Evolutionary conservation across 1,140 invertebrate species (phyloP), one percentile per base, ranked within the genome.

Genomic region (Colletes gigas): DNA sequence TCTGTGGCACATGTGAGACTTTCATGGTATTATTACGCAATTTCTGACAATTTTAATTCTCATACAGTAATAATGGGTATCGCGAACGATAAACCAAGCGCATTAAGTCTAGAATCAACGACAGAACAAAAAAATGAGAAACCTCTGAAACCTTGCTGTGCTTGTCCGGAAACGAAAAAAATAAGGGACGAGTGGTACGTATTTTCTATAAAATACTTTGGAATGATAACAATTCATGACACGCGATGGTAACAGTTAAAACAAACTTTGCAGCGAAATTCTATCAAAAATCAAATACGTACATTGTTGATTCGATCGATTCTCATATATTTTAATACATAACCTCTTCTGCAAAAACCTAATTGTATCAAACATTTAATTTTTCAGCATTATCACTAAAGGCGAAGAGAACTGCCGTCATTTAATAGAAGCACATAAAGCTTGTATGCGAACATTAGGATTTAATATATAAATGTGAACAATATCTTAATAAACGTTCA

Each of bases 111-210:
- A 30, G 50, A 12, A 65, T 6, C 52, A 6, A 30, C 0, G 1
- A 19, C n/a, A 14, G 19, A 21, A 9, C 9, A 65, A 73, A 79
- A 79, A 50, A 50, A 60, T 41, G 52, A 73, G 2, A 78, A 78
- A 55, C 77, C 77, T 15, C 44, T 79, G 2, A 99, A 99, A 93
- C 97, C 99, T 19, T 99, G 98, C 89, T 99, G 99, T 94, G 98
- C 98, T 66, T 99, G 99, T 94, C 98, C 98, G 0, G 98, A 99
- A 94, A 99, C 98, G 0, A 99, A 98, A 93, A 96, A 96, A 94
- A 95, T 94, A 41, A 94, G 98, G 88, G 98, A 99, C 94, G 95
- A 96, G 82, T 99, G 98, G 98, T 99, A 95, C 94, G 94, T 89
- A 50, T 47, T n/a, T 9, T 15, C 21, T 41, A 57, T 2, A 6